Percentiles rank a stretch among this genome's conserved stretches.
Conservation (phyloP, 2,888 invertebrate species). For the Stenchaetothrips biformis region DNA sequence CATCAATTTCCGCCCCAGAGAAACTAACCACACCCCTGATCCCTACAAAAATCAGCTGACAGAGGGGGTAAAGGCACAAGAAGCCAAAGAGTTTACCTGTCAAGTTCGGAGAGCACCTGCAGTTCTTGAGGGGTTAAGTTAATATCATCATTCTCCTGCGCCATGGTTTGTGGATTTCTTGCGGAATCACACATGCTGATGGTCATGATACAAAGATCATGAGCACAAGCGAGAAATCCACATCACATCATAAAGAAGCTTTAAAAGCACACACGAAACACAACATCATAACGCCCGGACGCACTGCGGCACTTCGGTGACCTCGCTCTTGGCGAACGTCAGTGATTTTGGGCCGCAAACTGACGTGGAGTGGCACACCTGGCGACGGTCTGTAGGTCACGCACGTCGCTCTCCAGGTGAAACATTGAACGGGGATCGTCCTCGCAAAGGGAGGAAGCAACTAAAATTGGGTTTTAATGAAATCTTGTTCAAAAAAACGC, state of each 20-base stretch:
- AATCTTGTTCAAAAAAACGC: too few relatives aligned
- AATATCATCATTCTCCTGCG: constrained; percentile 60
- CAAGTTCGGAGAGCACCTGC: constrained; percentile 79
- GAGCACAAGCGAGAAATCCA: neutral
- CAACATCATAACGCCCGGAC: constrained; percentile 9
- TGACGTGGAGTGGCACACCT: neutral
- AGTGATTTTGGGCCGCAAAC: neutral
- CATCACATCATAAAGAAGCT: neutral
- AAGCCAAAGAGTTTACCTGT: constrained; percentile 58
- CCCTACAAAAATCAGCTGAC: neutral
- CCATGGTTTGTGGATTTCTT: constrained; percentile 42
- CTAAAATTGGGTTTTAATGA: too few relatives aligned
- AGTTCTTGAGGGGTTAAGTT: constrained; percentile 76
- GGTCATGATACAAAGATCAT: constrained; percentile 14
- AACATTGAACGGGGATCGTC: too few relatives aligned
- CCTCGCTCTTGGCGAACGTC: constrained; percentile 13
- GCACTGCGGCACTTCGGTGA: constrained; percentile 16
- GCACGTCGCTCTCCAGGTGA: too few relatives aligned
- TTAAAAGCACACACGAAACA: neutral
- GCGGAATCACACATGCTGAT: constrained; percentile 4
- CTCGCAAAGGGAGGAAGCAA: too few relatives aligned
- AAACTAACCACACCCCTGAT: neutral
- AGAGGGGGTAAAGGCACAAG: neutral
- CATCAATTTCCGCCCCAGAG: neutral
- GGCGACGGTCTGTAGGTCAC: neutral